These are phyloP conservation scores for Glomeris maerens DNA, from an alignment of 1,140 invertebrate species.

Conservation along the genomic window DNA sequence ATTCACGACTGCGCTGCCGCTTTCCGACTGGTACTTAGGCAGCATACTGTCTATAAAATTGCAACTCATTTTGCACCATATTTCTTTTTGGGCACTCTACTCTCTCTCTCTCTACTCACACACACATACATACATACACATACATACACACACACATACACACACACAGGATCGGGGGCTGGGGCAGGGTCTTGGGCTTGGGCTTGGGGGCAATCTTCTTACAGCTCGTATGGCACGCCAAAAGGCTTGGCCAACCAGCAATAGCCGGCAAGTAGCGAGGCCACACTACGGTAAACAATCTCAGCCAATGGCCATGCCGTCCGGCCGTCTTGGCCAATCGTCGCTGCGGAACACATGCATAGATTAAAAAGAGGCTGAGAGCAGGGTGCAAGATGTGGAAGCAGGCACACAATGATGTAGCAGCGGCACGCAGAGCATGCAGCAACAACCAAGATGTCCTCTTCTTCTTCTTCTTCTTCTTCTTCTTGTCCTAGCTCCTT, in stretches of 20 bases:
- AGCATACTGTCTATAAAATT: constrained; percentile 96
- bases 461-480: no score
- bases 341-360: no score
- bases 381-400: no score
- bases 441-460: no score
- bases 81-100: constrained; percentile 18
- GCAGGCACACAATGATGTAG: no score
- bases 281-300: constrained; percentile 9
- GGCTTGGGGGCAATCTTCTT: background rate
- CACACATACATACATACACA: constrained; percentile 1
- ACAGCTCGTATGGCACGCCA: background rate
- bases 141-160: constrained; percentile 1
- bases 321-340: constrained; percentile 9
- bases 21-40: constrained; percentile 77
- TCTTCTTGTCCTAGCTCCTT: no score
- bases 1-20: constrained; percentile 40
- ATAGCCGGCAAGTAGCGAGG: constrained; percentile 12
- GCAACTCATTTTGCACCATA: constrained; percentile 62
- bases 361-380: no score
- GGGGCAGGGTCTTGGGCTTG: background rate
- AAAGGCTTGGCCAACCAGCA: background rate
- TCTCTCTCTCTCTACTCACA: constrained; percentile 2
- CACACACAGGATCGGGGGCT: background rate
- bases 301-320: constrained; percentile 10
- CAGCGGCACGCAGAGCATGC: no score